Percentiles rank a stretch among this genome's conserved stretches.
Evolutionary conservation across 2,888 invertebrate genomes (phyloP).

Genomic region (Protophormia terraenovae): DNA sequence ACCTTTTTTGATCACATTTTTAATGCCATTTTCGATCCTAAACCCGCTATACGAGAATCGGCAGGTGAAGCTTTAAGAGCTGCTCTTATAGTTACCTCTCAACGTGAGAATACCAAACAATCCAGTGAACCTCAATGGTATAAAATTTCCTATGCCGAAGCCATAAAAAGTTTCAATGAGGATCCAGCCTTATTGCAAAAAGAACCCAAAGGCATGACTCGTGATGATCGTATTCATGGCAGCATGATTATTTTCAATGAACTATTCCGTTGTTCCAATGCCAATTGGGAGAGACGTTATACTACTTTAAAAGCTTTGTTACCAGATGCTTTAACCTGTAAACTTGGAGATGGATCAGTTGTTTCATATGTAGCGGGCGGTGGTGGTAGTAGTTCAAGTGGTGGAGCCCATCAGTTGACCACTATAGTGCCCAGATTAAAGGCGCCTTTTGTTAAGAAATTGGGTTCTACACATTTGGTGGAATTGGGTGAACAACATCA

Average conservation of each 20-base stretch:
- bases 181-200: constrained; percentile 84
- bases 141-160: constrained; percentile 95
- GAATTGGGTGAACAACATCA: constrained; percentile 76
- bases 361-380: constrained; percentile 40
- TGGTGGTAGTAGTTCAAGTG: constrained; percentile 67
- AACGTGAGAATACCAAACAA: constrained; percentile 97
- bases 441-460: constrained; percentile 81
- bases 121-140: constrained; percentile 95
- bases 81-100: constrained; percentile 96
- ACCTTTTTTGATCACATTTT: constrained; percentile 97
- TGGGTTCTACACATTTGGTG: constrained; percentile 75
- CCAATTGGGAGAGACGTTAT: constrained; percentile 92
- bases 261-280: constrained; percentile 93
- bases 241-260: constrained; percentile 96
- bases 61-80: constrained; percentile 97
- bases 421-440: constrained; percentile 81
- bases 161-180: constrained; percentile 86
- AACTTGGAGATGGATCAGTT: constrained; percentile 70
- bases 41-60: constrained; percentile 94
- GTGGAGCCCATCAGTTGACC: constrained; percentile 72
- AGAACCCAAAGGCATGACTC: constrained; percentile 88
- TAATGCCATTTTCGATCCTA: constrained; percentile 94
- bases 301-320: constrained; percentile 86
- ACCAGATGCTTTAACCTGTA: constrained; percentile 76
- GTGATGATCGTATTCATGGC: constrained; percentile 96